Evolutionary conservation across 2,797 vertebrate species (phyloP), one percentile per base, ranked within the genome.

Genomic region (Amblyopsis hoosieri): DNA sequence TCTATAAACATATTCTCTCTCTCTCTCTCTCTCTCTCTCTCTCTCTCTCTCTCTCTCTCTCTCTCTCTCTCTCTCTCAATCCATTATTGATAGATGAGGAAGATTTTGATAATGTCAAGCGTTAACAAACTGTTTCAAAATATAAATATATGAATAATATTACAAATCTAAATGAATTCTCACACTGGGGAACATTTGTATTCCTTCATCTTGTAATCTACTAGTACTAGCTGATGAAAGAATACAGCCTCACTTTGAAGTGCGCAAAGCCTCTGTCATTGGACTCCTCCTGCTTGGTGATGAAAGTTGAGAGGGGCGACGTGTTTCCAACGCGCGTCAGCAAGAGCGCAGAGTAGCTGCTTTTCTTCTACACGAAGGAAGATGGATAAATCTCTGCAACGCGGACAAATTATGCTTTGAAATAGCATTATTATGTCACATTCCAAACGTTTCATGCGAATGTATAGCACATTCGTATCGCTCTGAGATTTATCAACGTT

Each of bases 201-300:
- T 31, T 10, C 23, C 17, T 54, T 17, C 13, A 23, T 12, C 33
- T 37, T 37, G 33, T 8, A 37, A 37, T 7, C 33, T 37, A 8
- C 33, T 37, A 37, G 6, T 37, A 37, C 33, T 37, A 37, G 4
- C 52, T 60, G 65, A 67, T 80, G 64, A 71, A 76, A 78, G 80
- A n/a, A 55, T 33, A 33, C 29, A 13, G 13, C 59, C 49, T 47
- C 63, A 64, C 69, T 75, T 66, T 79, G 76, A 75, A 76, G 85
- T 74, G 79, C 67, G 72, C 69, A 71, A 57, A 74, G 76, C 83
- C 71, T 78, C 79, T 80, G 75, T 75, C 56, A 23, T 62, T 4
- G 83, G 84, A 81, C 88, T 87, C 90, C 87, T 87, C 86, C 88
- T 81, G 87, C 56, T 71, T 67, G 75, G 75, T 81, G 83, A 69